These are phyloP conservation scores for Andrena camellia DNA, from an alignment of 2,888 invertebrate species.

Conservation along the genomic window DNA sequence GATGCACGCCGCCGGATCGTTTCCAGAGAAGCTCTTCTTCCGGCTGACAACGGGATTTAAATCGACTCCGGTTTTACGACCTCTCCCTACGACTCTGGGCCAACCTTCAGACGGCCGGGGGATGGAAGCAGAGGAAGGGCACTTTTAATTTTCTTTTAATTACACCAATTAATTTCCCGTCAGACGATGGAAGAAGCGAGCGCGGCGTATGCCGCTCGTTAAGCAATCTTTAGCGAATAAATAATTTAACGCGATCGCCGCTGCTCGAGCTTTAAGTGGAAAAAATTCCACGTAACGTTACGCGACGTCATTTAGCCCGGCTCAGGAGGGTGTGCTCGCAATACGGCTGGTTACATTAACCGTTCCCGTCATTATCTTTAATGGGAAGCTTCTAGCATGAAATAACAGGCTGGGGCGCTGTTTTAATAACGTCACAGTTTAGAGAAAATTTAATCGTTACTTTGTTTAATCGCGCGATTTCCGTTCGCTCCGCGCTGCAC, in stretches of 20 bases:
- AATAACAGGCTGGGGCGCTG: slow-evolving; percentile 1
- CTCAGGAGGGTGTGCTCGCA: not conserved
- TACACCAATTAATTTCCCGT: slow-evolving; percentile 68
- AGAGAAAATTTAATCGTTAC: slow-evolving; percentile 24
- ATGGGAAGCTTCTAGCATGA: slow-evolving; percentile 5
- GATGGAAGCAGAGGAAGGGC: slow-evolving; percentile 43
- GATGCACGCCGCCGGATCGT: slow-evolving; percentile 62
- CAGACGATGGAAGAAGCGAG: slow-evolving; percentile 7
- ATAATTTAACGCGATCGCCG: slow-evolving; percentile 46
- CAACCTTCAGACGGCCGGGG: slow-evolving; percentile 16
- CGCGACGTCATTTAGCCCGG: slow-evolving; percentile 15
- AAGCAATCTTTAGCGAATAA: slow-evolving; percentile 60
- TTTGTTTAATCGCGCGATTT: slow-evolving; percentile 16
- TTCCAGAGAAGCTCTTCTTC: slow-evolving; percentile 41
- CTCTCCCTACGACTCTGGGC: slow-evolving; percentile 64
- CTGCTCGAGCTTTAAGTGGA: not conserved
- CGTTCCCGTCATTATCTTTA: slow-evolving; percentile 35
- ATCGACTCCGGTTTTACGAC: slow-evolving; percentile 67
- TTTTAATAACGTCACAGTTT: slow-evolving; percentile 22
- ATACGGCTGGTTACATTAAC: slow-evolving; percentile 28
- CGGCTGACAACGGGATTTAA: slow-evolving; percentile 71
- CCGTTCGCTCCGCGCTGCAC: not conserved
- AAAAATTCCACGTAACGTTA: slow-evolving; percentile 20
- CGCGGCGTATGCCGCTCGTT: slow-evolving; percentile 31
- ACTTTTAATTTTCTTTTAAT: slow-evolving; percentile 76